A percentile compares a stretch with the other conserved stretches of the same genome.
These are phyloP conservation scores for Tetragnatha montana DNA, from an alignment of 2,888 invertebrate genomes.

Conservation along the genomic window DNA sequence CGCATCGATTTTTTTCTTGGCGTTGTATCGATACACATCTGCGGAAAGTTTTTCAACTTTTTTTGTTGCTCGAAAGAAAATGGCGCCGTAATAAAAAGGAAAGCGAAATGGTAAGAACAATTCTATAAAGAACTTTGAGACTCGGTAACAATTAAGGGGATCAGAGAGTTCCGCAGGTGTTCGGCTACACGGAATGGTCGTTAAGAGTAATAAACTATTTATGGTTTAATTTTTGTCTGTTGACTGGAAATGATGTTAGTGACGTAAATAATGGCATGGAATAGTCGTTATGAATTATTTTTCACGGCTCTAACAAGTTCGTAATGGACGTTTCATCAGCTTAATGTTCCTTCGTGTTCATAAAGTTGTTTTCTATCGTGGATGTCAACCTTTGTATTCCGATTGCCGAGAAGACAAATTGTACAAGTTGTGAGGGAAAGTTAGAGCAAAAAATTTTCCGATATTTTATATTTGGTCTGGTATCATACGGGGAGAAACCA, in stretches of 20 bases:
- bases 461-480: too few relatives aligned
- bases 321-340: too few relatives aligned
- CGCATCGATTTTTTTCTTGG: constrained; percentile 23
- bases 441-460: too few relatives aligned
- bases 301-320: too few relatives aligned
- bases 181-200: background rate
- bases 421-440: too few relatives aligned
- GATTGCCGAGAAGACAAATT: too few relatives aligned
- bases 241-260: background rate
- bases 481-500: too few relatives aligned
- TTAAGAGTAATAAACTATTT: background rate
- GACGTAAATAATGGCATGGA: background rate
- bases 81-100: constrained; percentile 30
- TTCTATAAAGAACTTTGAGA: constrained; percentile 38
- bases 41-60: constrained; percentile 56
- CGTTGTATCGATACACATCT: constrained; percentile 50
- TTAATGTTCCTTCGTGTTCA: too few relatives aligned
- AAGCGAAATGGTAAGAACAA: constrained; percentile 4
- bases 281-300: background rate
- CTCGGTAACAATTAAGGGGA: constrained; percentile 51
- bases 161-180: background rate
- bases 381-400: too few relatives aligned
- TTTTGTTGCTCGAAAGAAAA: constrained; percentile 39
- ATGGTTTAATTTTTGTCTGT: background rate
- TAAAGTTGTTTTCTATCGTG: too few relatives aligned